phyloP scores from a whole-genome alignment of 2,888 invertebrate species.

The Priapulus caudatus region DNA sequence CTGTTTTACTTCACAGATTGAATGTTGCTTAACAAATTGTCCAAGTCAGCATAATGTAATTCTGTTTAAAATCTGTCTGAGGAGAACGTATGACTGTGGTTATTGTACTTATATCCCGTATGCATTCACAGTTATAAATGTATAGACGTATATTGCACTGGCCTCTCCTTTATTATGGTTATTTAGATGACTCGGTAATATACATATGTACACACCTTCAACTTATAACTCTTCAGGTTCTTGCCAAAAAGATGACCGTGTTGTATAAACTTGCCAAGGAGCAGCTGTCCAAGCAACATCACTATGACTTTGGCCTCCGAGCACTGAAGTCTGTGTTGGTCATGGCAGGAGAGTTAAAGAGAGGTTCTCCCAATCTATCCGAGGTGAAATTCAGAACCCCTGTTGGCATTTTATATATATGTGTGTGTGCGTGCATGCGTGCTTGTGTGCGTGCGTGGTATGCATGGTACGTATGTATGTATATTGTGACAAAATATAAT shows the following conservation, averaged over 20 bases:
- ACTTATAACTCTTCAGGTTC: conserved; percentile 42
- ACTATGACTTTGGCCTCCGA: conserved; percentile 84
- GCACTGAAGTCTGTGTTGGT: conserved; percentile 80
- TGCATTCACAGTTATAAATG: conserved; percentile 1
- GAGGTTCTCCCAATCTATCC: conserved; percentile 60
- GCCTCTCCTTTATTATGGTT: not conserved
- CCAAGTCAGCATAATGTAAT: too few species aligned
- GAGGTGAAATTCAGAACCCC: conserved; percentile 48
- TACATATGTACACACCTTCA: too few species aligned
- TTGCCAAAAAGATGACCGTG: conserved; percentile 88
- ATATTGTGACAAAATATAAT: not conserved
- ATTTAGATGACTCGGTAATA: too few species aligned
- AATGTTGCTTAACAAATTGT: too few species aligned
- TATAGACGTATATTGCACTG: not conserved
- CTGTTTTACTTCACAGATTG: too few species aligned
- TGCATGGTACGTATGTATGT: too few species aligned
- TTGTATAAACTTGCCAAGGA: conserved; percentile 72
- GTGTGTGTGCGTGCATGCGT: too few species aligned
- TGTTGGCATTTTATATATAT: too few species aligned
- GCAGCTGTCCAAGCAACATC: conserved; percentile 79
- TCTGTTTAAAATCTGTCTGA: too few species aligned
- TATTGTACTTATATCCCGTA: too few species aligned
- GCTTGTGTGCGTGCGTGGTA: too few species aligned
- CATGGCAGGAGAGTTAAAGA: conserved; percentile 77
- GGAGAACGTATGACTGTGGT: too few species aligned